Percentiles rank a stretch among this genome's conserved stretches.
Conservation (phyloP, 2,797 vertebrate species). For the Scyliorhinus canicula region DNA sequence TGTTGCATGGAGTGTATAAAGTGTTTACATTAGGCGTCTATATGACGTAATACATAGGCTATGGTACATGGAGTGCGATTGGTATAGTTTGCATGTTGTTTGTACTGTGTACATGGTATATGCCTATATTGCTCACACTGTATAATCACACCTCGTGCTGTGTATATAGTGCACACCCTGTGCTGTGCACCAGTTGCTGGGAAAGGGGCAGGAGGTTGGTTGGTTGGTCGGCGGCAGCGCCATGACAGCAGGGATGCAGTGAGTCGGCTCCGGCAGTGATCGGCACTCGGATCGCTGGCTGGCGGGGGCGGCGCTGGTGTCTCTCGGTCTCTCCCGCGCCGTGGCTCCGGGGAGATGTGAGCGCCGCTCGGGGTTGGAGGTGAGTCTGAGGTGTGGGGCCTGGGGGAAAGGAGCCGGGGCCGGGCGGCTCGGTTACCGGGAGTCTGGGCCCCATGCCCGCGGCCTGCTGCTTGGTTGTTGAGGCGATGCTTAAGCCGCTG, state of each 20-base stretch:
- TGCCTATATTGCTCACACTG: too few species aligned
- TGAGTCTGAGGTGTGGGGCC: not conserved
- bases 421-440: not conserved
- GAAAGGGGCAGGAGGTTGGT: not conserved
- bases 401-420: not conserved
- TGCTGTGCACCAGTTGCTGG: not conserved
- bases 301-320: not conserved
- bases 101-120: not conserved
- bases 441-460: not conserved
- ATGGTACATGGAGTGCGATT: not conserved
- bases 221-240: not conserved
- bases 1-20: not conserved
- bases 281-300: not conserved
- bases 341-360: not conserved
- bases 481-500: not conserved
- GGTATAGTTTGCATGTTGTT: not conserved
- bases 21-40: not conserved
- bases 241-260: not conserved
- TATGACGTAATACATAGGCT: not conserved
- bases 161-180: not conserved
- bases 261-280: not conserved
- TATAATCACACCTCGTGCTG: not conserved
- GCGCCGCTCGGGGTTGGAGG: not conserved
- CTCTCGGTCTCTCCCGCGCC: not conserved
- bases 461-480: not conserved